Evolutionary conservation across 2,113 vertebrate species (phyloP).

Genomic region (Gavialis gangeticus): DNA sequence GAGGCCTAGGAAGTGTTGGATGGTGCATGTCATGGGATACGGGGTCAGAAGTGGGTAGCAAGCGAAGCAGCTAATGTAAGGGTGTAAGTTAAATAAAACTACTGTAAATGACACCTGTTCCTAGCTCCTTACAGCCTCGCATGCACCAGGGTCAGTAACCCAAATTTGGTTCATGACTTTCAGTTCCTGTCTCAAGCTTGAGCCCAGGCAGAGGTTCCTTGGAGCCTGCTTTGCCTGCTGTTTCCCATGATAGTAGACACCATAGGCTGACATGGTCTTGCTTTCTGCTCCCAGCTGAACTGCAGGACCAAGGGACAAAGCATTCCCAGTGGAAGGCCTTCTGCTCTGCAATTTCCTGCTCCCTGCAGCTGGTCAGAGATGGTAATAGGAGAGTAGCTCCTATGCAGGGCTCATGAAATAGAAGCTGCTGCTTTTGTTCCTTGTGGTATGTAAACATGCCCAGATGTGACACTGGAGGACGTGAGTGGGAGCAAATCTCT

Average conservation of each 20-base stretch:
- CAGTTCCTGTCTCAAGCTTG: background rate
- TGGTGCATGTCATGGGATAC: background rate
- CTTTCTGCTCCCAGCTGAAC: accelerated
- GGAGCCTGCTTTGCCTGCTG: background rate
- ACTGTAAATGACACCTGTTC: background rate
- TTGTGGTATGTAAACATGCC: background rate
- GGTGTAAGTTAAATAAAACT: background rate
- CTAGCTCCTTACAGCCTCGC: background rate
- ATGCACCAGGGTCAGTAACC: background rate
- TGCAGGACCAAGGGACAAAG: background rate
- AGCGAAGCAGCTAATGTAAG: background rate
- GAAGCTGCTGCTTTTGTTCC: background rate
- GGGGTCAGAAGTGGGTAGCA: background rate
- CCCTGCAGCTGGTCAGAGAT: background rate
- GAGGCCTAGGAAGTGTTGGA: background rate
- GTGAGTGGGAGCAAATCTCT: background rate
- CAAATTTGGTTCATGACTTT: background rate
- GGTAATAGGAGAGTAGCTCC: background rate
- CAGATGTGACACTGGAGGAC: background rate
- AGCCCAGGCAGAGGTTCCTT: background rate
- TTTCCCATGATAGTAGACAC: background rate
- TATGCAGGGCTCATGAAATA: background rate
- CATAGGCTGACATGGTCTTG: accelerated
- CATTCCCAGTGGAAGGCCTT: background rate
- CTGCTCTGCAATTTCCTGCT: background rate